phyloP scores from a whole-genome alignment of 2,113 vertebrate species.

The Talpa occidentalis region DNA sequence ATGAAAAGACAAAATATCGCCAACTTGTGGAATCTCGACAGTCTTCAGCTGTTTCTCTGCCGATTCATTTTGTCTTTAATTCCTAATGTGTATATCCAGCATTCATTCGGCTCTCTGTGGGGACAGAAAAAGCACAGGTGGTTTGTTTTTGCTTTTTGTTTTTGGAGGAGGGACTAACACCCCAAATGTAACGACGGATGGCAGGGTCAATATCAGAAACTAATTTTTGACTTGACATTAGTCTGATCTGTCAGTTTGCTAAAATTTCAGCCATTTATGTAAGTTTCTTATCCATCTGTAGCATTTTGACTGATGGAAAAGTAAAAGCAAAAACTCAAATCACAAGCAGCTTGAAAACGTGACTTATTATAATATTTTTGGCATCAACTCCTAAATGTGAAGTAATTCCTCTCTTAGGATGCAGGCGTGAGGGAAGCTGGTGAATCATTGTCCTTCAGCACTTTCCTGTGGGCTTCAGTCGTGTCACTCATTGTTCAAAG shows the following conservation, averaged over 20 bases:
- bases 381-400: neutral
- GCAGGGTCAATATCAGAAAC: slow-evolving; percentile 26
- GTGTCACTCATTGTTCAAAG: neutral
- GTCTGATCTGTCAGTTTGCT: neutral
- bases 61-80: neutral
- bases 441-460: neutral
- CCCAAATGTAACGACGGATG: neutral
- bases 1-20: neutral
- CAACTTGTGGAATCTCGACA: neutral
- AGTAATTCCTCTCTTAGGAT: slow-evolving; percentile 14
- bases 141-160: neutral
- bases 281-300: slow-evolving; percentile 58
- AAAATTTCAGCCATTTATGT: slow-evolving; percentile 74
- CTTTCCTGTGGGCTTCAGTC: slow-evolving; percentile 33
- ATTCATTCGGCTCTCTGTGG: neutral
- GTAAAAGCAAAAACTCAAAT: slow-evolving; percentile 50
- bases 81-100: neutral
- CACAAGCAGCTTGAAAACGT: slow-evolving; percentile 50
- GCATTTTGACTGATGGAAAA: slow-evolving; percentile 61
- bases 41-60: neutral
- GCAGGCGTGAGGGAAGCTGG: neutral
- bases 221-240: slow-evolving; percentile 40
- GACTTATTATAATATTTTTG: slow-evolving; percentile 44
- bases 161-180: neutral
- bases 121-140: neutral